Evolutionary conservation across 2,888 invertebrate genomes (phyloP), one percentile per base, ranked within the genome.

Genomic region (Ferrisia virgata): DNA sequence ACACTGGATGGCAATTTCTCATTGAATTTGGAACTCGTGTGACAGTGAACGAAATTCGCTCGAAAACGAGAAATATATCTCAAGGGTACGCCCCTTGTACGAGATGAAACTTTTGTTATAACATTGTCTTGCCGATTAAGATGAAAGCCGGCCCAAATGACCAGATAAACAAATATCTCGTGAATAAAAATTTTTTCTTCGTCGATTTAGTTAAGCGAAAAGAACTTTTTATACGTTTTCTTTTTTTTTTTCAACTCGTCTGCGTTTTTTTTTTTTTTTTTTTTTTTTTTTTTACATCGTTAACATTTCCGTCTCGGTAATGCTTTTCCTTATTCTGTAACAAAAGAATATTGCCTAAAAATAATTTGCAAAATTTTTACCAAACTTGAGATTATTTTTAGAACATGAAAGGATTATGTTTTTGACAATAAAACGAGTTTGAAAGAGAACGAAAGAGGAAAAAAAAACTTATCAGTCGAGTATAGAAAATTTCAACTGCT

Each of bases 71-170:
- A 64, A 47, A 47, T 64, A 64, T 64, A 64, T 64, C 58, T 64
- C 58, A 9, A 64, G 58, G 58, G 58, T 64, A 64, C 58, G 58
- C 58, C 58, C 58, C 22, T 64, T 64, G n/a, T n/a, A n/a, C 13
- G 8, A n/a, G 47, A 3, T 64, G 58, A 13, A 64, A 64, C 28
- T 64, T 64, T 64, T 64, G 28, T 64, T 64, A 64, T 64, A 25
- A 64, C 58, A 28, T 64, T 64, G 58, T 64, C 58, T 64, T 64
- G 25, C 3, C 25, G 58, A 72, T 72, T 72, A 72, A 72, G 72
- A 72, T 28, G 58, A 72, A 72, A 36, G n/a, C 72, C 72, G 33
- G n/a, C 72, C 72, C 72, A 72, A 72, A 72, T 72, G 72, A 72
- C 72, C 72, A 72, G 31, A 72, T 33, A 72, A 72, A 72, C 72